Evolutionary conservation across 2,888 invertebrate genomes (phyloP).

Genomic region (Lamellibrachia columna): DNA sequence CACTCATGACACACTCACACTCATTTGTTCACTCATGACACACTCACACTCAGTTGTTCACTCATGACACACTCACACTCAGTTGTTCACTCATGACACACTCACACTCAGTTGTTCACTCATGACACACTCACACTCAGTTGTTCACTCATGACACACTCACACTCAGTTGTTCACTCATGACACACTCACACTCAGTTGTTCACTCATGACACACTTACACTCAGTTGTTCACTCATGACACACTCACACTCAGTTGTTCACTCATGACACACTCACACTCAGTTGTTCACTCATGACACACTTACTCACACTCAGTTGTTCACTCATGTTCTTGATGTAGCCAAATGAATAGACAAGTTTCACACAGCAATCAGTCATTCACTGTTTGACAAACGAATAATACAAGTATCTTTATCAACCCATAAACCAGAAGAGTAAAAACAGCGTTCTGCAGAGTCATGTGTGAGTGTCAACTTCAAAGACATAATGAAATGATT

Average conservation of each 20-base stretch:
- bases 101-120: background rate
- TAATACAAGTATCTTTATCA: background rate
- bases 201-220: background rate
- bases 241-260: background rate
- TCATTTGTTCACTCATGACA: background rate
- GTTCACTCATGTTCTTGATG: background rate
- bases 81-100: background rate
- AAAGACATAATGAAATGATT: background rate
- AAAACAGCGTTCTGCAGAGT: background rate
- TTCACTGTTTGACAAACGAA: background rate
- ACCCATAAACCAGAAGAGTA: background rate
- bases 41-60: background rate
- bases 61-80: background rate
- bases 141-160: background rate
- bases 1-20: background rate
- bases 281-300: background rate
- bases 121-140: background rate
- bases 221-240: background rate
- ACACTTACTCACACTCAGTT: background rate
- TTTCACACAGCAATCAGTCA: background rate
- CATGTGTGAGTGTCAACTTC: background rate
- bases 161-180: background rate
- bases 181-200: background rate
- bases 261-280: background rate
- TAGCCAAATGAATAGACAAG: background rate